These are phyloP conservation scores for Percopsis transmontana DNA, from an alignment of 2,113 vertebrate genomes.

Conservation along the genomic window DNA sequence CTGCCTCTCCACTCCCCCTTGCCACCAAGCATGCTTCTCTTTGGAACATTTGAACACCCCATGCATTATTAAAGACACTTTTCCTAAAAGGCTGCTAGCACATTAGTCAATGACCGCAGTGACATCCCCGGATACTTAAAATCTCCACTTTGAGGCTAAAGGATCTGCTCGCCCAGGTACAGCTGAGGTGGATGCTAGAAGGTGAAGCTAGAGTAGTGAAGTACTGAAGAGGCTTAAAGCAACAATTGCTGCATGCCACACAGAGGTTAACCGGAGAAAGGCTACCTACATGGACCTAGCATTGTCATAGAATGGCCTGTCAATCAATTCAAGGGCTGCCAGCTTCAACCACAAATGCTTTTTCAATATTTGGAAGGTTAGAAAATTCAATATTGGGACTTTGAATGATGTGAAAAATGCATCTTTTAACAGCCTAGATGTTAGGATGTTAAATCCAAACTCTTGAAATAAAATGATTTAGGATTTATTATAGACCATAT, in stretches of 20 bases:
- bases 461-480: background rate
- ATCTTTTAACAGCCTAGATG: background rate
- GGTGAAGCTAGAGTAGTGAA: constrained; percentile 34
- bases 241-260: constrained; percentile 16
- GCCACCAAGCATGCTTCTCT: constrained; percentile 60
- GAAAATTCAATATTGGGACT: background rate
- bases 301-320: background rate
- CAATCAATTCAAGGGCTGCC: background rate
- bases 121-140: constrained; percentile 66
- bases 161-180: constrained; percentile 37
- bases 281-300: background rate
- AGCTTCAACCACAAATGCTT: background rate
- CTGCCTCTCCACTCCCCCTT: constrained; percentile 9
- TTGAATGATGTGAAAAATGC: background rate
- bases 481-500: background rate
- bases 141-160: constrained; percentile 60
- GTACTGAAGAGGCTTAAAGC: constrained; percentile 30
- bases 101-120: constrained; percentile 72
- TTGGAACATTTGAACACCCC: constrained; percentile 67
- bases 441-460: background rate
- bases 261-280: background rate
- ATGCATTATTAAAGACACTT: constrained; percentile 82
- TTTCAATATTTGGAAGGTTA: too few relatives aligned
- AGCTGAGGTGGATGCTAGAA: constrained; percentile 33
- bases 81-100: constrained; percentile 77